Percentiles rank a stretch among this genome's conserved stretches.
These are phyloP conservation scores for Cherax destructor DNA, from an alignment of 1,140 invertebrate species.

Conservation along the genomic window DNA sequence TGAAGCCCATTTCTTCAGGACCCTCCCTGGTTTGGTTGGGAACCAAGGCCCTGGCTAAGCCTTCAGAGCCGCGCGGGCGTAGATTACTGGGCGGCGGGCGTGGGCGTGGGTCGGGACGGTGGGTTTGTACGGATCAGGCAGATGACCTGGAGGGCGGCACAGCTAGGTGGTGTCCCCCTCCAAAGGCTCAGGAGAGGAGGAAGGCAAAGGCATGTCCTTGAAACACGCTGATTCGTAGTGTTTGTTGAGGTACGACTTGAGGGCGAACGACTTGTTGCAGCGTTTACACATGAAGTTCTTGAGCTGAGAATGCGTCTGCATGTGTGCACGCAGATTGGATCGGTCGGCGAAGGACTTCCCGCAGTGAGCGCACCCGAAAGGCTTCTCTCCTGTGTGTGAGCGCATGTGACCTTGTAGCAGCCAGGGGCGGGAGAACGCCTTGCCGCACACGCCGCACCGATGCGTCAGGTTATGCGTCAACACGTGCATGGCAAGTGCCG, in stretches of 20 bases:
- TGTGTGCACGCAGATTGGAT: conserved; percentile 96
- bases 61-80: not conserved
- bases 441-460: conserved; percentile 80
- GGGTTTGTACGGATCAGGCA: conserved; percentile 60
- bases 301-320: conserved; percentile 96
- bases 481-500: conserved; percentile 97
- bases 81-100: conserved; percentile 1
- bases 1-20: not conserved
- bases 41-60: not conserved
- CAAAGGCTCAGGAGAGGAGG: conserved; percentile 51
- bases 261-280: conserved; percentile 95
- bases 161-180: conserved; percentile 17
- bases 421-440: conserved; percentile 87
- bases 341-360: conserved; percentile 84
- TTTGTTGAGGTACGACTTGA: conserved; percentile 98
- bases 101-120: conserved; percentile 50
- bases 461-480: conserved; percentile 85
- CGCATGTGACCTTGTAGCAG: conserved; percentile 91
- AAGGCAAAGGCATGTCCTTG: conserved; percentile 49
- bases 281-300: conserved; percentile 93
- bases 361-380: conserved; percentile 83
- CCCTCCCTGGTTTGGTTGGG: not conserved
- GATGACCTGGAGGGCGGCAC: conserved; percentile 32
- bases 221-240: conserved; percentile 94
- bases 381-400: conserved; percentile 84